Evolutionary conservation across 2,113 vertebrate species (phyloP), one percentile per base, ranked within the genome.

Genomic region (Geococcyx californianus): DNA sequence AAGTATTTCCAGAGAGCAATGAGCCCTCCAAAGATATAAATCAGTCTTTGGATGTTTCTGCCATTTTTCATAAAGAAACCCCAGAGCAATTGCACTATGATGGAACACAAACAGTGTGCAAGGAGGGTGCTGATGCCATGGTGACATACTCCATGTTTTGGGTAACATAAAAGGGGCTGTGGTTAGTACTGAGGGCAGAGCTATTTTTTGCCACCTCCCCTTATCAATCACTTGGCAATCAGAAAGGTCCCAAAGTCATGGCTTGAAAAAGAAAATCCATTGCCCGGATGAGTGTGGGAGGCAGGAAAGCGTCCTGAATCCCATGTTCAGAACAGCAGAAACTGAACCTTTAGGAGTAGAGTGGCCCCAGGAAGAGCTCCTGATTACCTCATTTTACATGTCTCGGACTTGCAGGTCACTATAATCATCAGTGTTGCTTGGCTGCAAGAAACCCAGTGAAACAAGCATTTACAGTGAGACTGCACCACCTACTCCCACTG

Each of bases 401-500:
- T 70, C 86, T 84, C 78, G 64, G 44, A 66, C 77, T 69, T 72
- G 66, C 0, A 15, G 38, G 77, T 92, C 90, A 94, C 49, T 83
- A 10, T 74, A 95, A 97, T 95, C 73, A 92, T 38, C 85, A 63
- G 52, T 74, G 77, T 49, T 95, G 28, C 83, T 88, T 31, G 34
- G 79, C 3, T 42, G 87, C 13, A 42, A 88, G 68, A 60, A 96
- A 72, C 28, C 28, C 55, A 49, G 64, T 52, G 79, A 84, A 96
- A 84, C 11, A 75, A 85, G 42, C 13, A 28, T 24, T 70, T 69
- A 13, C 54, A 62, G 92, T 0, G 0, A 88, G 67, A 36, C 23
- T 83, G 78, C 25, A 68, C 17, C 89, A 36, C 91, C 72, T 59
- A 55, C 79, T 88, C 64, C 87, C 55, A 16, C 63, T 63, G 34